Conservation (phyloP, 2,888 invertebrate genomes). For the Volucella zonaria region DNA sequence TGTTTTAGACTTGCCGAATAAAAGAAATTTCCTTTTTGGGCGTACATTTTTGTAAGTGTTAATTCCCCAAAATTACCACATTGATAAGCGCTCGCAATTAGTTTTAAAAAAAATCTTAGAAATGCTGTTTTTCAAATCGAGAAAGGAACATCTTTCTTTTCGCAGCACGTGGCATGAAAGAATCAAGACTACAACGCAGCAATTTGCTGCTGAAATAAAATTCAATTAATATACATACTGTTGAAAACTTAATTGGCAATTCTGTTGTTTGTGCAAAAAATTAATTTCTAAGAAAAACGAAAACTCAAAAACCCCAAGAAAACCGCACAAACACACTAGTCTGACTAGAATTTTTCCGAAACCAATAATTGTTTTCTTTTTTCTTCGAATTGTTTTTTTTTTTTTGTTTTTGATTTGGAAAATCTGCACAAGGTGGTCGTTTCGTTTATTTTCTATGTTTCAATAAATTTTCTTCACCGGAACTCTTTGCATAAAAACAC, state of each 20-base stretch:
- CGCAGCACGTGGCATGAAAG: too few species aligned
- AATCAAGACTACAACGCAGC: too few species aligned
- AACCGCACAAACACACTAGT: too few species aligned
- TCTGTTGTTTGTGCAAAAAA: constrained; percentile 10
- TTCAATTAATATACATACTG: constrained; percentile 9
- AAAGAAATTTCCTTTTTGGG: too few species aligned
- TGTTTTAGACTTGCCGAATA: too few species aligned
- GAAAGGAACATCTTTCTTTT: too few species aligned
- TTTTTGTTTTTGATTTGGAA: constrained; percentile 22
- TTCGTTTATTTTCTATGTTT: constrained; percentile 28
- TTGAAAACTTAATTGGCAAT: constrained; percentile 31
- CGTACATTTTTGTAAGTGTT: too few species aligned
- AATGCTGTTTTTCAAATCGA: too few species aligned
- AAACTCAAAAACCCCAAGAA: neutral
- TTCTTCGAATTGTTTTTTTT: constrained; percentile 21
- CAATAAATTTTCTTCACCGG: constrained; percentile 40
- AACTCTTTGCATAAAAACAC: constrained; percentile 43
- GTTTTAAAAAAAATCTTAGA: too few species aligned
- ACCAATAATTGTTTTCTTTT: constrained; percentile 17
- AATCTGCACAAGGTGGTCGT: constrained; percentile 60
- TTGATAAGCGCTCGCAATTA: too few species aligned
- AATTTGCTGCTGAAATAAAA: neutral
- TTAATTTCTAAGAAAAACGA: neutral
- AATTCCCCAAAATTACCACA: too few species aligned
- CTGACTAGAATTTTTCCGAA: neutral